These are phyloP conservation scores for Chlamydotis undulata DNA, from an alignment of 2,113 vertebrate genomes.

Conservation along the genomic window DNA sequence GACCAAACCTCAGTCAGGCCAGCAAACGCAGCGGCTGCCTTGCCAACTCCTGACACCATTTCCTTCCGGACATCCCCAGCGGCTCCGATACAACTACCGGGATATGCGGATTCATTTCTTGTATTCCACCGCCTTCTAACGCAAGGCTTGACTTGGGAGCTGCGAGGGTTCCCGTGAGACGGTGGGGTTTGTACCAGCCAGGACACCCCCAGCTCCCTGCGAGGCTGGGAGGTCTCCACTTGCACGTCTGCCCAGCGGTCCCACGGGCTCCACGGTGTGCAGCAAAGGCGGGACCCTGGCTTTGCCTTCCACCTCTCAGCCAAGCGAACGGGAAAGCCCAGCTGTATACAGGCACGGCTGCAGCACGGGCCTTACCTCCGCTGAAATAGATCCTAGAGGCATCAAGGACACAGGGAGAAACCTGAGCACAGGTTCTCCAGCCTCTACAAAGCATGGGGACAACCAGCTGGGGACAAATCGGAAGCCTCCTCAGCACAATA, in stretches of 20 bases:
- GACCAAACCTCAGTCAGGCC: slow-evolving; percentile 7
- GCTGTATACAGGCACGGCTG: not conserved
- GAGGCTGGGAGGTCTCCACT: not conserved
- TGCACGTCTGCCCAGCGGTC: not conserved
- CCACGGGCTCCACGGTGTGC: not conserved
- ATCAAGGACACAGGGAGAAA: not conserved
- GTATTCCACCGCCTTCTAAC: slow-evolving; percentile 19
- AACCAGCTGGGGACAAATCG: not conserved
- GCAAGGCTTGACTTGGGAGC: not conserved
- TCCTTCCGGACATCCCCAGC: slow-evolving; percentile 24
- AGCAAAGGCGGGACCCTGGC: rapidly evolving
- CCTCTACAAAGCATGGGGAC: not conserved
- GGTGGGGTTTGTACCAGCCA: not conserved
- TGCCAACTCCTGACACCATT: slow-evolving; percentile 3
- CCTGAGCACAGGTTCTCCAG: not conserved
- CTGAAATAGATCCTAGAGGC: not conserved
- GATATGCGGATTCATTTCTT: not conserved
- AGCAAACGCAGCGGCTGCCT: not conserved
- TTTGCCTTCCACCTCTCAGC: not conserved
- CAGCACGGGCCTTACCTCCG: not conserved
- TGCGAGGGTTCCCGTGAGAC: not conserved
- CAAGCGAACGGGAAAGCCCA: rapidly evolving
- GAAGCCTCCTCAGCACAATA: not conserved
- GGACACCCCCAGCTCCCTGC: not conserved
- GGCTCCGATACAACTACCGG: not conserved